Percentiles rank a stretch among this genome's conserved stretches.
These are phyloP conservation scores for Dendrocincla fuliginosa DNA, from an alignment of 2,797 vertebrate species.

Conservation along the genomic window DNA sequence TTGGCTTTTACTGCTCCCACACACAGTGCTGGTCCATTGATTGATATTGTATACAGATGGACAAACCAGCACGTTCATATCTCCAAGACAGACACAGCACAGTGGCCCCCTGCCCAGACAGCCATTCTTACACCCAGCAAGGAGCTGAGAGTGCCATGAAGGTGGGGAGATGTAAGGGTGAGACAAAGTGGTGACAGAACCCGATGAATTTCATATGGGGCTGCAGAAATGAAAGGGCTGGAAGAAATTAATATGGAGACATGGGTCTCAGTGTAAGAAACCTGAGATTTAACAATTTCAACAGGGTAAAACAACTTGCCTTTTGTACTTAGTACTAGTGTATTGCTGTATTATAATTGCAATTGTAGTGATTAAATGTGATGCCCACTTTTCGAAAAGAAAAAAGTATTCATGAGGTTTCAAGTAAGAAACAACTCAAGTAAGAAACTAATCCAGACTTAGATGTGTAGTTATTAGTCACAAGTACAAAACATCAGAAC, in stretches of 20 bases:
- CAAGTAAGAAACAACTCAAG: background rate
- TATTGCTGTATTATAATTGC: background rate
- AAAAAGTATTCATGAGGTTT: background rate
- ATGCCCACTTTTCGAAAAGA: background rate
- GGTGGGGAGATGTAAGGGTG: background rate
- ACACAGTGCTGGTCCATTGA: background rate
- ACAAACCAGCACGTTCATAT: background rate
- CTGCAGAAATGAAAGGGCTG: background rate
- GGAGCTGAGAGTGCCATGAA: background rate
- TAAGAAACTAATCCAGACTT: background rate
- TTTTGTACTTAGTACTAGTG: background rate
- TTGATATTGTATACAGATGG: rapidly evolving
- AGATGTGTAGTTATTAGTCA: background rate
- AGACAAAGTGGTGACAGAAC: background rate
- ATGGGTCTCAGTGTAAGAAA: background rate
- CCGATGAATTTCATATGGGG: background rate
- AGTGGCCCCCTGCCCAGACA: rapidly evolving
- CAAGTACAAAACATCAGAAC: background rate
- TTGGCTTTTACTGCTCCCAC: rapidly evolving
- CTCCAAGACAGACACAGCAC: background rate
- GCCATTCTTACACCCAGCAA: rapidly evolving
- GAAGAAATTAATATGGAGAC: background rate
- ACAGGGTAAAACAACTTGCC: background rate
- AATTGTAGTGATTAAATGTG: background rate
- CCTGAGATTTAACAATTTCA: background rate